A percentile compares a stretch with the other conserved stretches of the same genome.
Evolutionary conservation across 1,140 invertebrate species (phyloP).

Genomic region (Sitobion miscanthi): DNA sequence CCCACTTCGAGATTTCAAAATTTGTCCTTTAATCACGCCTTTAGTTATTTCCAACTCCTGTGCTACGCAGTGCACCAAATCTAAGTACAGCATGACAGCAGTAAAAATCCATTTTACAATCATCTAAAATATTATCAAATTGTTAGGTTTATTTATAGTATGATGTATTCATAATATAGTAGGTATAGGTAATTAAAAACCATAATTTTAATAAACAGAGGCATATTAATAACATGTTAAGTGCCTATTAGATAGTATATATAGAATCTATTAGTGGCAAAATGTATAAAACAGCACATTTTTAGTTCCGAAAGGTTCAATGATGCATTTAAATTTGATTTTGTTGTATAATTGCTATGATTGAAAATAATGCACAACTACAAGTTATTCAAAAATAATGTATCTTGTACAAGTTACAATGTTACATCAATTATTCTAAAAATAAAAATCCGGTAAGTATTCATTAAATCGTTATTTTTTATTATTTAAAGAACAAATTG

Average conservation of each 20-base stretch:
- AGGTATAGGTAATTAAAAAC: neutral
- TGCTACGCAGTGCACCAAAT: neutral
- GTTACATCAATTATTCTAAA: too few species aligned
- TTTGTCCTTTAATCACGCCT: constrained; percentile 64
- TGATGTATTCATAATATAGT: neutral
- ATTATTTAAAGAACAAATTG: too few species aligned
- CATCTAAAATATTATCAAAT: neutral
- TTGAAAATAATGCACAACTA: neutral
- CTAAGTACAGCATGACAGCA: neutral
- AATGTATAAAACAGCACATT: too few species aligned
- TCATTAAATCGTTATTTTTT: too few species aligned
- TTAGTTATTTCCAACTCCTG: neutral
- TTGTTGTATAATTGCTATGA: neutral
- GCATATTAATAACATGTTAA: neutral
- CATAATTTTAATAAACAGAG: neutral
- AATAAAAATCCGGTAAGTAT: too few species aligned
- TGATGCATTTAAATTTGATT: neutral
- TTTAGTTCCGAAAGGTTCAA: neutral
- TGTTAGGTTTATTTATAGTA: neutral
- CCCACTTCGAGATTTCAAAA: constrained; percentile 63
- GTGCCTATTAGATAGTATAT: neutral
- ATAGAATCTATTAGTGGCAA: neutral
- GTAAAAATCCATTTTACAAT: neutral
- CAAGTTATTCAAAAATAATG: too few species aligned
- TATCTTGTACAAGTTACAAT: too few species aligned